These are phyloP conservation scores for Rynchops niger DNA, from an alignment of 2,113 vertebrate genomes.

Conservation along the genomic window DNA sequence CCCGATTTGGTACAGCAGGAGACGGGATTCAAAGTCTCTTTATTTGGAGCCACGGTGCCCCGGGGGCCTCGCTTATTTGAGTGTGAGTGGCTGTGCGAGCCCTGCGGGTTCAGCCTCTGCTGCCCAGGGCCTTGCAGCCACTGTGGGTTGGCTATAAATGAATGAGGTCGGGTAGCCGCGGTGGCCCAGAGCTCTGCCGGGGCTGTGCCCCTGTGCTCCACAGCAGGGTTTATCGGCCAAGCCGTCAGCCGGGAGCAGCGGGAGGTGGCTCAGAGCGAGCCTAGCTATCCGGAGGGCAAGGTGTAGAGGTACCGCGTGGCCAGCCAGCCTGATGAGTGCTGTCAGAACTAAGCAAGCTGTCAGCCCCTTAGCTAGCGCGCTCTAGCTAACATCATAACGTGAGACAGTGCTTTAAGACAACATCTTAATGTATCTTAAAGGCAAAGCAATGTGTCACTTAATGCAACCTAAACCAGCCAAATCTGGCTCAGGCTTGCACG, in stretches of 20 bases:
- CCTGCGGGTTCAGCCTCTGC: not conserved
- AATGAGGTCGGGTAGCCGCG: rapidly evolving
- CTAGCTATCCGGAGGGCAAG: not conserved
- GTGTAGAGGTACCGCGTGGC: not conserved
- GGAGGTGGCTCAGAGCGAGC: not conserved
- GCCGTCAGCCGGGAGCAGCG: not conserved
- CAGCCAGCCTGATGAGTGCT: not conserved
- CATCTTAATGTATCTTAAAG: not conserved
- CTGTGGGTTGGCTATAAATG: not conserved
- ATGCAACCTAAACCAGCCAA: not conserved
- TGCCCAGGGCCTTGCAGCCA: not conserved
- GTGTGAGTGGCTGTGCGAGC: rapidly evolving
- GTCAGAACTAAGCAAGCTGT: not conserved
- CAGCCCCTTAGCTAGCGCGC: not conserved
- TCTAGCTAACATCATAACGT: not conserved
- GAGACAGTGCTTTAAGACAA: not conserved
- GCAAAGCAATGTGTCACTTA: not conserved
- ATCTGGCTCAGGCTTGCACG: not conserved
- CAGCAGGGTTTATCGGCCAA: not conserved
- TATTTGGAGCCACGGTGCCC: not conserved
- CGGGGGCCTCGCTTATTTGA: not conserved
- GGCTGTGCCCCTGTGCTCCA: not conserved
- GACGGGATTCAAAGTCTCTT: not conserved
- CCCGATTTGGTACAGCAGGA: not conserved
- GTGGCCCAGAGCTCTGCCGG: not conserved